phyloP scores from a whole-genome alignment of 1,140 invertebrate species.

The Fragariocoptes setiger region DNA sequence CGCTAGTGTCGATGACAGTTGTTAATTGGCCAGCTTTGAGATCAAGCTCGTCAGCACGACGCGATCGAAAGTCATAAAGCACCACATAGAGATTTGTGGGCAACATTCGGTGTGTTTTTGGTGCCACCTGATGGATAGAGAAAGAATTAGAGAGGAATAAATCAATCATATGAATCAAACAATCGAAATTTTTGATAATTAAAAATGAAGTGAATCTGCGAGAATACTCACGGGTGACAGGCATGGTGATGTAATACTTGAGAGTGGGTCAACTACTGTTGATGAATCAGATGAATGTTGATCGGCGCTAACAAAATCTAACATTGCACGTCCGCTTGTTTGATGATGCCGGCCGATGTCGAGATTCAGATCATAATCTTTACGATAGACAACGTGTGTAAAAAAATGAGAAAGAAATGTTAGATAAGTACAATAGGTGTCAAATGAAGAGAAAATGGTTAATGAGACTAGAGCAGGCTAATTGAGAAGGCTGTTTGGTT shows the following conservation, averaged over 20 bases:
- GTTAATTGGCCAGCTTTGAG: conserved; percentile 31
- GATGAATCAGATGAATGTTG: no score
- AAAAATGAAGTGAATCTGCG: not conserved
- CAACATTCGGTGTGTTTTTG: conserved; percentile 49
- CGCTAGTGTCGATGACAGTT: not conserved
- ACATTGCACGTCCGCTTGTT: no score
- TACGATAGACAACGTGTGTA: no score
- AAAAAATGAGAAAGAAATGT: no score
- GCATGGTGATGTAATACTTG: conserved; percentile 60
- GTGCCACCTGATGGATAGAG: conserved; percentile 7
- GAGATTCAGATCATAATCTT: no score
- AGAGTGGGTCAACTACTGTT: no score
- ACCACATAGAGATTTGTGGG: conserved; percentile 75
- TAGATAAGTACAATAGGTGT: no score
- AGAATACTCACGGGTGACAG: conserved; percentile 34
- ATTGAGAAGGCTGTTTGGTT: no score
- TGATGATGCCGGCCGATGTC: no score
- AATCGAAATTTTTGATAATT: not conserved
- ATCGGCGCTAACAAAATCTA: no score
- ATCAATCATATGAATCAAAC: not conserved
- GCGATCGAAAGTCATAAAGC: conserved; percentile 69
- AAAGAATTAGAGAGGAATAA: not conserved
- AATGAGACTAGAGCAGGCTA: no score
- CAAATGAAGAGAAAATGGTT: no score
- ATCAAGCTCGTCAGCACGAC: conserved; percentile 70